Evolutionary conservation across 2,113 vertebrate species (phyloP).

Genomic region (Trachemys scripta): DNA sequence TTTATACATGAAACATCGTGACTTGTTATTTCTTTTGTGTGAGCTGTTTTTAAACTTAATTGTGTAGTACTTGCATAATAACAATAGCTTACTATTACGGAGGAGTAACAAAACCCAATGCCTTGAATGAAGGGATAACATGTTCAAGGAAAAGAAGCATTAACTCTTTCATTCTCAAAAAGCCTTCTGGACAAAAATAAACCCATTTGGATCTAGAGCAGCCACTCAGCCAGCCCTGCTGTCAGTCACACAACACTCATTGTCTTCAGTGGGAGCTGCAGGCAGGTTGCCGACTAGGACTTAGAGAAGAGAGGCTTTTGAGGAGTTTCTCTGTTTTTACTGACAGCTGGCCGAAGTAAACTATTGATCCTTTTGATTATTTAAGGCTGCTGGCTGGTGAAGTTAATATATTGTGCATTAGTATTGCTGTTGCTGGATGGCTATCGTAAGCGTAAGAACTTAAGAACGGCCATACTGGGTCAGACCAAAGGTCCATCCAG

Average conservation of each 20-base stretch:
- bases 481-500: too few relatives aligned
- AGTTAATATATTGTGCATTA: constrained; percentile 57
- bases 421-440: constrained; percentile 45
- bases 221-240: too few relatives aligned
- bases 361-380: constrained; percentile 46
- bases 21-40: neutral
- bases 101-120: neutral
- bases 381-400: neutral
- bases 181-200: neutral
- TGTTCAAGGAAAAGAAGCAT: neutral
- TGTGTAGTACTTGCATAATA: neutral
- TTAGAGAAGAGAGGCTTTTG: neutral
- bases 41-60: neutral
- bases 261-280: neutral
- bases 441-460: constrained; percentile 42
- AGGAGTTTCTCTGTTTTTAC: neutral
- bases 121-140: neutral
- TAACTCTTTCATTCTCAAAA: neutral
- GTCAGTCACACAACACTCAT: neutral
- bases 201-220: neutral
- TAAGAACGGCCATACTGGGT: too few relatives aligned
- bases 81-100: neutral
- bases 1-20: neutral
- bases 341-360: neutral
- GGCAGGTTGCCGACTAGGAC: neutral